Evolutionary conservation across 2,888 invertebrate species (phyloP), one percentile per base, ranked within the genome.

Genomic region (Polia nebulosa): DNA sequence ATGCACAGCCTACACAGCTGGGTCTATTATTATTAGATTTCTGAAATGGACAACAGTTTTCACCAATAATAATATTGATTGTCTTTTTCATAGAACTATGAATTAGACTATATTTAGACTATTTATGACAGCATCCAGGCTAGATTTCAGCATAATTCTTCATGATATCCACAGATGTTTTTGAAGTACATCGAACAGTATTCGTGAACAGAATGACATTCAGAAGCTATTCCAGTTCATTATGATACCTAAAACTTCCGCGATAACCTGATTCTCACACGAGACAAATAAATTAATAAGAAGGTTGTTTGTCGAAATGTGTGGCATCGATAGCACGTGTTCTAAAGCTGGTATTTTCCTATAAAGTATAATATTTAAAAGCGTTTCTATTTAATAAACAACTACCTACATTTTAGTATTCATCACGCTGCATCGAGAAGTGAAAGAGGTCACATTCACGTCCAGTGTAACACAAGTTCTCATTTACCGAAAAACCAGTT

Each of bases 401-500:
- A 20, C 32, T 34, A 56, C 51, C 44, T 47, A 15, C 9, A 51
- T 45, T 34, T 41, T 39, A 2, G 1, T n/a, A 25, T 25, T 25
- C 4, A 2, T 39, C 11, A 17, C n/a, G n/a, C 17, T 22, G 11
- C 20, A 27, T 27, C n/a, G 25, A 11, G 17, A 27, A 32, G n/a
- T 49, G 32, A 70, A 76, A 52, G 56, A 57, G 20, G 20, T 49
- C 13, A 4, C 32, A 20, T 27, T 55, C 49, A 39, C 17, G 45
- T n/a, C 15, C 49, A 57, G 29, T 34, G 32, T 22, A 15, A 11
- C 0, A n/a, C 44, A 62, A 41, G 49, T 55, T 76, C 52, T 39
- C 32, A 17, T 71, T 29, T 36, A 63, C 22, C 11, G 2, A 13
- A 41, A 25, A 67, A 77, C 60, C 63, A 62, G 63, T 72, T 68